A percentile compares a stretch with the other conserved stretches of the same genome.
Conservation (phyloP, 2,797 vertebrate species). For the Cryptoprocta ferox region DNA sequence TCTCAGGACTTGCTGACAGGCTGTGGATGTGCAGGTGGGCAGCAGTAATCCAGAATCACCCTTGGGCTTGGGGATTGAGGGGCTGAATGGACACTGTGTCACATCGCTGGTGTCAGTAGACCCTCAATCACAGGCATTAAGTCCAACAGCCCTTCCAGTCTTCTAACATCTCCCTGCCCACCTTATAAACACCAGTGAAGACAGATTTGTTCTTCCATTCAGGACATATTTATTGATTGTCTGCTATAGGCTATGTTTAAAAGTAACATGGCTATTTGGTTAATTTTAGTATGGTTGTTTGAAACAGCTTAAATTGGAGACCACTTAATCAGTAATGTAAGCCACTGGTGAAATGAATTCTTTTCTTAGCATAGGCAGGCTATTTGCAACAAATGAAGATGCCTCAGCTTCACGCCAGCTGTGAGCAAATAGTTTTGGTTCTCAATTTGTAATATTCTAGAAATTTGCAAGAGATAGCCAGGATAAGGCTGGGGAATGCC, state of each 20-base stretch:
- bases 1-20: not conserved
- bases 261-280: conserved; percentile 6
- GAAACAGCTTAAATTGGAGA: not conserved
- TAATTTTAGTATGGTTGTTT: conserved; percentile 24
- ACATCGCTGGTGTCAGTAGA: not conserved
- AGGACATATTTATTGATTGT: not conserved
- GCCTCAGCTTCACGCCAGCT: not conserved
- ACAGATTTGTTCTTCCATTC: not conserved
- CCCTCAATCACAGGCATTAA: not conserved
- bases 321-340: conserved; percentile 25
- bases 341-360: not conserved
- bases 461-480: not conserved
- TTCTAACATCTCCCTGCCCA: not conserved
- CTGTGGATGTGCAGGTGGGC: not conserved
- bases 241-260: not conserved
- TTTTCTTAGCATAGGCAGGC: not conserved
- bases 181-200: not conserved
- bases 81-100: not conserved
- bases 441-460: conserved; percentile 27
- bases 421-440: conserved; percentile 1
- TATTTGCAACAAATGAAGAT: conserved; percentile 22
- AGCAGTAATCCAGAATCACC: not conserved
- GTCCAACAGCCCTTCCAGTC: not conserved
- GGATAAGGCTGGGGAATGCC: not conserved
- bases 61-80: not conserved